Evolutionary conservation across 2,888 invertebrate species (phyloP), one percentile per base, ranked within the genome.

Genomic region (Leptarthrus brevirostris): DNA sequence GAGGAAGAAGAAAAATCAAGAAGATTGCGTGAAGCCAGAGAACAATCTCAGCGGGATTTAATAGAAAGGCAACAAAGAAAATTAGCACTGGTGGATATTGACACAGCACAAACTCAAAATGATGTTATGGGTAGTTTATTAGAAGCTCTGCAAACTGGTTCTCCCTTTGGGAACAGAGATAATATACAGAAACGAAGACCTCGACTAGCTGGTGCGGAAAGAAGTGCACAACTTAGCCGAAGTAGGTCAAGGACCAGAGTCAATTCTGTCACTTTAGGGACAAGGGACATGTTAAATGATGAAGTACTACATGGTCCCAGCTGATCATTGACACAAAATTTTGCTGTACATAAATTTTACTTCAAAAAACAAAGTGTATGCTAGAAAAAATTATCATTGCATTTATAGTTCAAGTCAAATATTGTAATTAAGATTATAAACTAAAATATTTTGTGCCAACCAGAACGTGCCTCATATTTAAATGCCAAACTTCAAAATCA

Each of bases 51-150:
- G 80, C 88, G 90, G 16, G 97, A 97, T 83, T 89, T 93, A 77
- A 87, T 91, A 56, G 95, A 95, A 80, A 85, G 95, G 10, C 91
- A 92, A 56, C 92, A 91, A 64, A 88, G 93, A 36, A 95, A 95
- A 86, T 90, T 91, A 80, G 93, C 94, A 0, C 87, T 97, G 34
- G 93, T 97, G 10, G 96, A 97, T 82, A 96, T 97, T 91, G 95
- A 95, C 80, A 92, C 92, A 2, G 89, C 88, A 76, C 92, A 93
- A 80, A 93, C 95, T 49, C 96, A 97, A 83, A 96, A 97, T 82
- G 97, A 97, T 66, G 97, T 98, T n/a, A 97, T 98, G 97, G 98
- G 98, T 84, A 97, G 96, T 87, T 87, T 98, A 77, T 88, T 98
- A 86, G 96, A 97, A 82, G 97, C 97, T 0, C 83, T 98, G 76